These are phyloP conservation scores for Fukomys damarensis DNA, from an alignment of 2,113 vertebrate genomes.

Conservation along the genomic window DNA sequence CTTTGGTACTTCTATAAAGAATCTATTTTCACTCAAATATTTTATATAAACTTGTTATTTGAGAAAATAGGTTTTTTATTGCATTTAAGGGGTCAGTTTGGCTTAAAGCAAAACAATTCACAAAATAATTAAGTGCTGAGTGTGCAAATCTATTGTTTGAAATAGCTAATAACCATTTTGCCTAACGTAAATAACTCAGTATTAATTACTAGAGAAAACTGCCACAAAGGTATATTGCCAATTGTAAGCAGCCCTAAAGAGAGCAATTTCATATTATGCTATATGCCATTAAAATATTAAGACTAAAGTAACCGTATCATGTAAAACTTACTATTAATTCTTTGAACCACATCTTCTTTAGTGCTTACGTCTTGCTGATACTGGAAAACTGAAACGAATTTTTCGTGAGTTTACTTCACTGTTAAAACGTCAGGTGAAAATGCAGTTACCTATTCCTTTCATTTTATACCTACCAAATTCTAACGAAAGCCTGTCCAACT, in stretches of 20 bases:
- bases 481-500: constrained; percentile 85
- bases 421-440: constrained; percentile 46
- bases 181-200: neutral
- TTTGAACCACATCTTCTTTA: constrained; percentile 83
- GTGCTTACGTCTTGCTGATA: constrained; percentile 79
- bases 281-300: neutral
- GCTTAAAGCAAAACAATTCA: constrained; percentile 43
- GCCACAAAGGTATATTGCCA: neutral
- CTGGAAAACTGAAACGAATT: constrained; percentile 86
- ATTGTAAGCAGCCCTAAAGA: neutral
- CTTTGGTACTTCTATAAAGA: constrained; percentile 13
- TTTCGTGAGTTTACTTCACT: constrained; percentile 55
- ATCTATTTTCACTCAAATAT: constrained; percentile 5
- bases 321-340: constrained; percentile 86
- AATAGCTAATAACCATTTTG: neutral
- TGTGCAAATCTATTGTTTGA: constrained; percentile 36
- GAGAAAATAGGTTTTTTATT: constrained; percentile 35
- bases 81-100: neutral
- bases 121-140: constrained; percentile 57
- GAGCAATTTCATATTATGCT: neutral
- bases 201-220: neutral
- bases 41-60: constrained; percentile 32
- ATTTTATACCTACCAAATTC: constrained; percentile 85
- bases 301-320: constrained; percentile 48
- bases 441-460: constrained; percentile 19